Conservation (phyloP, 2,888 invertebrate species). For the Dryococelus australis region DNA sequence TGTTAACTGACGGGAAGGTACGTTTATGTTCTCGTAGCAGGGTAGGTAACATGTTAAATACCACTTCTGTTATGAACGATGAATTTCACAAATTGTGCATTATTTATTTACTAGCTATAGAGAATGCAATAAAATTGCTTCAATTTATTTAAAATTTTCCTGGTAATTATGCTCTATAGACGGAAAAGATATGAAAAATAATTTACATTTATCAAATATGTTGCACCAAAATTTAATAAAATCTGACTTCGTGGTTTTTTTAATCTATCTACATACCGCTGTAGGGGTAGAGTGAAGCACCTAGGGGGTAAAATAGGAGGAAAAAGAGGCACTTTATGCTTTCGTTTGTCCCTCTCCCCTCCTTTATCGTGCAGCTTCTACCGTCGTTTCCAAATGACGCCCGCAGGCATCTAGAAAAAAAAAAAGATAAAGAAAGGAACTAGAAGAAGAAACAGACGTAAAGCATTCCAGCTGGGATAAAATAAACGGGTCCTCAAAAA, state of each 20-base stretch:
- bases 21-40: too few species aligned
- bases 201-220: too few species aligned
- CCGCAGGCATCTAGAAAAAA: not conserved
- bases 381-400: not conserved
- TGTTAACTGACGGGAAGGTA: too few species aligned
- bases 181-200: too few species aligned
- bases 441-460: slow-evolving; percentile 23
- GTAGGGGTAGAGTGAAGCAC: not conserved
- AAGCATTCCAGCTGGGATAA: slow-evolving; percentile 19
- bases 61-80: too few species aligned
- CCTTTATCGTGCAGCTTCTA: too few species aligned
- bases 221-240: not conserved
- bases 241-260: not conserved
- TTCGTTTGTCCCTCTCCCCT: not conserved
- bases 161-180: too few species aligned
- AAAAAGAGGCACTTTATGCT: not conserved
- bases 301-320: not conserved
- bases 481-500: slow-evolving; percentile 29
- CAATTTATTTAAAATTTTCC: too few species aligned
- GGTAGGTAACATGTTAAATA: too few species aligned
- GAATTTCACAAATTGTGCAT: too few species aligned
- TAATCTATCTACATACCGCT: not conserved
- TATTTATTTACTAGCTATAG: too few species aligned
- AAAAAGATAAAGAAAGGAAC: slow-evolving; percentile 16
- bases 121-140: too few species aligned